Percentiles rank a stretch among this genome's conserved stretches.
Conservation (phyloP, 2,888 invertebrate genomes). For the Dicyrtoma fusca region DNA sequence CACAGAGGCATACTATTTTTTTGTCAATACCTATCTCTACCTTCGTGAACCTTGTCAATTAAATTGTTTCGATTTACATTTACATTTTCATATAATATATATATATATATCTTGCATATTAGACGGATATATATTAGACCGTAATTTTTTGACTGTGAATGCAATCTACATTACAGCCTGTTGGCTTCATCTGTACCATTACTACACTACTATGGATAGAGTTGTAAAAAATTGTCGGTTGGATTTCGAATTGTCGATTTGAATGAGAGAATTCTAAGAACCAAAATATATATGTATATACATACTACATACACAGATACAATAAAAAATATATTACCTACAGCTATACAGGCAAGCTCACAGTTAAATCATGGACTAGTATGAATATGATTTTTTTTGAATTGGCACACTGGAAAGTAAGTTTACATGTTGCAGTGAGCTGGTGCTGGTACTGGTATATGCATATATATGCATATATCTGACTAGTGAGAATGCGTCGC, state of each 20-base stretch:
- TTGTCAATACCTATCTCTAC: background rate
- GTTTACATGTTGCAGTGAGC: background rate
- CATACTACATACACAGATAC: too few relatives aligned
- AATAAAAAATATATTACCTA: background rate
- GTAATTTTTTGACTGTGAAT: too few relatives aligned
- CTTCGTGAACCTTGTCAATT: background rate
- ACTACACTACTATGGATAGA: too few relatives aligned
- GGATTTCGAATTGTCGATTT: background rate
- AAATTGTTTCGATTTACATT: too few relatives aligned
- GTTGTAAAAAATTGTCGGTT: slow-evolving; percentile 7
- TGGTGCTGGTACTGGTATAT: background rate
- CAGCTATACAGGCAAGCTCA: background rate
- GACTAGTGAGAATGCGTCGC: too few relatives aligned
- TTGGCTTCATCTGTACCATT: too few relatives aligned
- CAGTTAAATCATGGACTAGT: background rate
- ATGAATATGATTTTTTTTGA: background rate
- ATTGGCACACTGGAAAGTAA: background rate
- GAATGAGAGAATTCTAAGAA: too few relatives aligned
- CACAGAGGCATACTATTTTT: background rate
- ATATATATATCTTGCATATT: too few relatives aligned
- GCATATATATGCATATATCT: background rate
- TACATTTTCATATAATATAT: too few relatives aligned
- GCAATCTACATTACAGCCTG: too few relatives aligned
- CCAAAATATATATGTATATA: background rate
- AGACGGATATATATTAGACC: too few relatives aligned